Conservation (phyloP, 2,113 vertebrate species). For the Sciurus niger region DNA sequence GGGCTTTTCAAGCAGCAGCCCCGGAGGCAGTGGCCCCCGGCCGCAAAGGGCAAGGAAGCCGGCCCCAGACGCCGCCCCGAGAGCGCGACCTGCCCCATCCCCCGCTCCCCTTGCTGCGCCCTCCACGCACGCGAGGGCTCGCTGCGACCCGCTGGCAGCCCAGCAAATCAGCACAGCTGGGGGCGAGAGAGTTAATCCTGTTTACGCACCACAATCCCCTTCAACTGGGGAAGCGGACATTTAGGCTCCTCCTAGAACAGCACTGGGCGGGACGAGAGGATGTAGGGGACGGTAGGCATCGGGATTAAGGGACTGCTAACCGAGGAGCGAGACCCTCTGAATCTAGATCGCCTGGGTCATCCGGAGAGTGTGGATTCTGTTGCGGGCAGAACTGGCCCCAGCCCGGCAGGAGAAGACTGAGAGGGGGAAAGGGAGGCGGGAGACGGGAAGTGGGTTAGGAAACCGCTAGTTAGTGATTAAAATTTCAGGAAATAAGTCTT, state of each 20-base stretch:
- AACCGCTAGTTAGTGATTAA: constrained; percentile 59
- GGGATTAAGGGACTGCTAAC: neutral
- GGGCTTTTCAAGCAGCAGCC: neutral
- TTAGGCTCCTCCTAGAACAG: constrained; percentile 75
- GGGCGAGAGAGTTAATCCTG: constrained; percentile 80
- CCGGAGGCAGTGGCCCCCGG: neutral
- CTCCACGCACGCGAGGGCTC: neutral
- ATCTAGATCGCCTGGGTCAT: neutral
- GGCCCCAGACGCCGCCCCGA: neutral
- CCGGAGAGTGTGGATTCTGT: neutral
- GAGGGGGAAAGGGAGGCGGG: neutral
- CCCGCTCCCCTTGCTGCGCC: neutral
- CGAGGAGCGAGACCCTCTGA: neutral
- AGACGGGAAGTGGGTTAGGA: constrained; percentile 56
- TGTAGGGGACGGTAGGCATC: neutral
- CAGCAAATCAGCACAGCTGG: constrained; percentile 2
- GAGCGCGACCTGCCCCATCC: neutral
- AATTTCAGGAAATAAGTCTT: constrained; percentile 66
- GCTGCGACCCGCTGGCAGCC: neutral
- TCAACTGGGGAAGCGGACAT: constrained; percentile 35
- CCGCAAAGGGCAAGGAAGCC: neutral
- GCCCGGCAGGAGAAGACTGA: neutral
- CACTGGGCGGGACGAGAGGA: neutral
- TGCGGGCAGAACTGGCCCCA: neutral
- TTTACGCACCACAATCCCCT: constrained; percentile 73